Evolutionary conservation across 1,140 invertebrate species (phyloP), one percentile per base, ranked within the genome.

Genomic region (Apis cerana): DNA sequence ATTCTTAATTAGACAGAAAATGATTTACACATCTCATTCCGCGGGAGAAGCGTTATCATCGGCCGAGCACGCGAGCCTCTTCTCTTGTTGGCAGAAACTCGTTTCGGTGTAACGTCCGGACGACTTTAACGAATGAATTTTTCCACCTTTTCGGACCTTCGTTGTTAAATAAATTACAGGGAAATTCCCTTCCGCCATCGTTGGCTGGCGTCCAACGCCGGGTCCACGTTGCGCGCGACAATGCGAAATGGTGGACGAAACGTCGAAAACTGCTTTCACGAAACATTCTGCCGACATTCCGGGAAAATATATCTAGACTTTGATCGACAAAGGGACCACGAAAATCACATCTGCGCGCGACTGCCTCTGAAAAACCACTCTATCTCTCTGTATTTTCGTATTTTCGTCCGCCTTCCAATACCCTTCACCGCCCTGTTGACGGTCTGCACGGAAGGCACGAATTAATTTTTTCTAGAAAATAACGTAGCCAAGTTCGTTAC

Each of bases 131-230:
- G 56, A 76, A 82, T 69, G 72, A 82, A 82, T 82, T 82, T 82
- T 76, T 69, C 80, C 21, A 54, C 56, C 64, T 43, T 43, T 43
- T 62, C 64, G 74, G 64, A 56, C 54, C 43, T 43, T 61, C 56
- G 80, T 76, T 82, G 80, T 82, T 82, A 82, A 82, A 82, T 62
- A 68, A 82, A 82, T 82, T 82, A 82, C 64, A 75, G 61, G 23
- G 64, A 76, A 81, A 76, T 43, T 76, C 54, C 62, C 23, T 67
- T 76, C 64, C 58, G 48, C 4, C 68, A 68, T 64, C 23, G 80
- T 76, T 82, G 80, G 80, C 80, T 52, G 48, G 48, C 74, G 50
- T 69, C 80, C 80, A 82, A 76, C 64, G 48, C 21, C 56, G 48
- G 33, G 58, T n/a, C 33, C 27, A 4, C 33, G 23, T 48, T 27